These are phyloP conservation scores for Agelaius phoeniceus DNA, from an alignment of 2,113 vertebrate genomes.

Conservation along the genomic window DNA sequence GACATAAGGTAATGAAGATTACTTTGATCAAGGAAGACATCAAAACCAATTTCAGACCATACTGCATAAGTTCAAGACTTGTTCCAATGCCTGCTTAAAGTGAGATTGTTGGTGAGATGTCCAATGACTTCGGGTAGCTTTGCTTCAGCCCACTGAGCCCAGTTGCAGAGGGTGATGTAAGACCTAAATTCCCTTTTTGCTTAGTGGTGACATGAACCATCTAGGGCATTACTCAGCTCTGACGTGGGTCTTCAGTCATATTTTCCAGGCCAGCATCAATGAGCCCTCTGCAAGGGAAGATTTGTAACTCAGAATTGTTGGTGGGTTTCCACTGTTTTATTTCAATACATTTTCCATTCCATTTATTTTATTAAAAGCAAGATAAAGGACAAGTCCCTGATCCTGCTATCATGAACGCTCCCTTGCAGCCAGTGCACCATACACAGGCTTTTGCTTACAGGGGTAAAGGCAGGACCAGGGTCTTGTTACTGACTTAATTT, in stretches of 20 bases:
- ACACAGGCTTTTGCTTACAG: background rate
- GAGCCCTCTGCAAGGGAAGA: background rate
- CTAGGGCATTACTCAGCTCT: background rate
- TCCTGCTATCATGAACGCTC: rapidly evolving
- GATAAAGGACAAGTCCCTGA: background rate
- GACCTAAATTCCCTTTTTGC: background rate
- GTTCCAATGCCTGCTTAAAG: background rate
- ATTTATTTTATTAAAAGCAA: background rate
- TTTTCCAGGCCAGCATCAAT: background rate
- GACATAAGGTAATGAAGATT: background rate
- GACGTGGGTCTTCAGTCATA: background rate
- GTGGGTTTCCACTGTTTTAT: background rate
- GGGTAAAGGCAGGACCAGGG: background rate
- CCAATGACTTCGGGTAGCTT: background rate
- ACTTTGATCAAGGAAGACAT: background rate
- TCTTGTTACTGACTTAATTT: background rate
- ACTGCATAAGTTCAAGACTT: background rate
- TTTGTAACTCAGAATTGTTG: background rate
- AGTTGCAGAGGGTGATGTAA: background rate
- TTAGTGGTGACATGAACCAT: background rate
- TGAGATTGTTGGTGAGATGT: background rate
- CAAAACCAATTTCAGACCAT: background rate
- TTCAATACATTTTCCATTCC: background rate
- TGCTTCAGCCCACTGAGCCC: background rate
- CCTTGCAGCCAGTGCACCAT: background rate